Evolutionary conservation across 2,113 vertebrate species (phyloP).

Genomic region (Vulpes ferrilata): DNA sequence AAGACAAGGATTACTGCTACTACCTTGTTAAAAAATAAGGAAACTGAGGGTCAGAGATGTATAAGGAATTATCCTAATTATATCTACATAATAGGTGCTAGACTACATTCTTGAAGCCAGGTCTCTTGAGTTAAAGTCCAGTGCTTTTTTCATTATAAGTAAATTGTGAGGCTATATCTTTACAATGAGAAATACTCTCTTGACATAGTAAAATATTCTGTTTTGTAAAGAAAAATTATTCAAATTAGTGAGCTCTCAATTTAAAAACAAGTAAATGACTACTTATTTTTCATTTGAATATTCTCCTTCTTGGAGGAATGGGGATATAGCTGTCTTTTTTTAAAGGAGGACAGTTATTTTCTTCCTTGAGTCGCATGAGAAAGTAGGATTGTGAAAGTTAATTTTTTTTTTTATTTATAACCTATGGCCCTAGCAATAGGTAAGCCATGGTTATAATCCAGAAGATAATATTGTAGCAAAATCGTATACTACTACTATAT

Average conservation of each 20-base stretch:
- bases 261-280: neutral
- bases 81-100: neutral
- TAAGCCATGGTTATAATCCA: neutral
- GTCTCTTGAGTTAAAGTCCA: neutral
- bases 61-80: neutral
- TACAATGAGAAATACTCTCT: constrained; percentile 30
- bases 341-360: neutral
- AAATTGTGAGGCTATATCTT: neutral
- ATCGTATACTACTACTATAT: neutral
- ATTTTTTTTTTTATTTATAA: neutral
- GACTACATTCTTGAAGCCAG: neutral
- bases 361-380: constrained; percentile 9
- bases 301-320: neutral
- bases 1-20: neutral
- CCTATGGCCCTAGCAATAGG: neutral
- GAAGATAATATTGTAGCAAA: neutral
- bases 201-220: constrained; percentile 33
- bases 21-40: constrained; percentile 24
- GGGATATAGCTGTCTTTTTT: neutral
- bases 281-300: constrained; percentile 1
- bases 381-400: constrained; percentile 35
- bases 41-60: neutral
- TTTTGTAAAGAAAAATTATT: constrained; percentile 44
- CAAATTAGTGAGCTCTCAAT: neutral
- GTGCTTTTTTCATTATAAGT: neutral